Base-by-base conservation (phyloP, 2,797 vertebrate species). In the Gambusia yucatana region DNA sequence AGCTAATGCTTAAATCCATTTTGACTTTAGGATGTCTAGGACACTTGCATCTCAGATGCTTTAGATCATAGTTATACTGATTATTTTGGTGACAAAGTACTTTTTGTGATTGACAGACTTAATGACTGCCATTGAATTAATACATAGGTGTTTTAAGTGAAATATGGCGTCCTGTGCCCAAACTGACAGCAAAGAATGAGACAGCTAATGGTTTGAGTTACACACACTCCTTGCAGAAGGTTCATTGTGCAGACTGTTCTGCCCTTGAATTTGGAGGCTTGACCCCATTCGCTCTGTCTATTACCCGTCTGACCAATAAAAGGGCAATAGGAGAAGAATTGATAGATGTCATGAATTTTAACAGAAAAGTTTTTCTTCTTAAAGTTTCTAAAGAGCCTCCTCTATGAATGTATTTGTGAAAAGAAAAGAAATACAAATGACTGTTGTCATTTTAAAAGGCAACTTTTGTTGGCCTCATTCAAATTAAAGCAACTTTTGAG, bases 281-380 rank as follows among this genome's bases (percentile, higher is more conserved):
- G 88, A 91, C 81, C 89, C 88, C 89, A 91, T 92, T 93, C 80
- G 82, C 79, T 90, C 59, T 84, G 79, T 71, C 86, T 86, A 82
- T 91, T 94, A 90, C 78, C 90, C 91, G 91, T 89, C 87, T 90
- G 90, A 89, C 86, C 89, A 86, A 30, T 80, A 59, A 85, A 87
- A 77, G 80, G 77, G 83, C 78, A 79, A 78, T 77, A 59, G 77
- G 78, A 89, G 76, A 84, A 83, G 85, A 89, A 91, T 89, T 85
- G 81, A 91, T 90, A 80, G 81, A 63, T 80, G 43, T 46, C 61
- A 8, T 75, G 14, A 52, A 70, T 61, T 77, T 75, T 28, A 72
- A 43, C 55, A 72, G n/a, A 61, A 78, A 63, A 25, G 36, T 20
- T n/a, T 57, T 89, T 81, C 73, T 81, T 80, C 33, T 20, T 75